phyloP scores from a whole-genome alignment of 2,888 invertebrate genomes.

The Epistrophe eligans region DNA sequence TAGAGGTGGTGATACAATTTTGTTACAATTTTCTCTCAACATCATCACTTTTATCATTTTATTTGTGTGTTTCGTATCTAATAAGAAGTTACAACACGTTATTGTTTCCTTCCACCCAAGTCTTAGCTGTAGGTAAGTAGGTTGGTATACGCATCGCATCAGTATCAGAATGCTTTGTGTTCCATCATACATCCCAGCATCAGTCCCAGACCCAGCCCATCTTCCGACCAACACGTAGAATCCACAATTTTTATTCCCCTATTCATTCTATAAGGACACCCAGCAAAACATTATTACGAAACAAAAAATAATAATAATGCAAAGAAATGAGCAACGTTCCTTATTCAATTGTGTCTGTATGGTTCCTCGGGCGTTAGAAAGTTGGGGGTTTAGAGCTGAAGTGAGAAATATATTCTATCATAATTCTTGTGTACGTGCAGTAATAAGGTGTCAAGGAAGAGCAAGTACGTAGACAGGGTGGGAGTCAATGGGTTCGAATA shows the following conservation, averaged over 20 bases:
- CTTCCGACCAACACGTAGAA: conserved; percentile 28
- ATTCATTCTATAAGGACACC: conserved; percentile 3
- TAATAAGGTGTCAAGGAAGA: conserved; percentile 63
- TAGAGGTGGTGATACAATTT: conserved; percentile 48
- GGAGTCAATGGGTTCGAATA: neutral
- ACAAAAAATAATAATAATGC: conserved; percentile 32
- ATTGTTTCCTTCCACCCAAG: conserved; percentile 62
- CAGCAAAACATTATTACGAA: conserved; percentile 17
- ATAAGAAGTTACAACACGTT: conserved; percentile 75
- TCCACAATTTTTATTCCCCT: conserved; percentile 55
- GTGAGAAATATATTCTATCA: conserved; percentile 67
- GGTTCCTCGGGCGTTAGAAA: conserved; percentile 14
- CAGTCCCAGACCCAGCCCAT: neutral
- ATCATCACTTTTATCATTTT: conserved; percentile 75
- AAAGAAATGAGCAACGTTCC: conserved; percentile 69
- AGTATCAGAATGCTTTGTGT: conserved; percentile 28
- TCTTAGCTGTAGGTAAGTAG: neutral
- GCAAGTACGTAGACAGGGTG: conserved; percentile 1
- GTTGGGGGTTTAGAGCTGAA: neutral
- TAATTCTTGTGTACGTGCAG: conserved; percentile 73
- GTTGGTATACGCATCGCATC: conserved; percentile 17
- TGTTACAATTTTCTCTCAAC: conserved; percentile 71
- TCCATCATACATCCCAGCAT: neutral
- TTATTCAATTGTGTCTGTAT: conserved; percentile 63
- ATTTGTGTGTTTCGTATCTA: conserved; percentile 71